Base-by-base conservation (phyloP, 2,888 invertebrate genomes). In the Orthosia incerta region DNA sequence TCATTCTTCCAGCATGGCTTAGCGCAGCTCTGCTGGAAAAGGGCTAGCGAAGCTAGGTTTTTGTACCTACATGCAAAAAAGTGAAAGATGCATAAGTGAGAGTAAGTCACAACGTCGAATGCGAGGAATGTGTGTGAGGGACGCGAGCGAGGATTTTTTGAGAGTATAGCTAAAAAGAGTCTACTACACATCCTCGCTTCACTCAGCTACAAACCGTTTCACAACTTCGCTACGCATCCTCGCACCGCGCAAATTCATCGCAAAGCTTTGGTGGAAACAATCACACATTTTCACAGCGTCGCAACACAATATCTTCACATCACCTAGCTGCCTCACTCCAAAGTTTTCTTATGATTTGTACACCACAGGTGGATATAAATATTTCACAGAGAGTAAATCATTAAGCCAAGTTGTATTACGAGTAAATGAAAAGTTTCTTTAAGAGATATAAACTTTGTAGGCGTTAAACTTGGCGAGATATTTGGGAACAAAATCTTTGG, bases 391-490 rank as follows among this genome's bases (percentile, higher is more conserved):
- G 31, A 67, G 72, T 78, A 78, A 80, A 86, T 80, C 76, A 81
- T 83, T 79, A 77, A 61, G 79, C 77, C 71, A 71, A 84, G 79
- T 81, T 74, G 78, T 83, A 88, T 85, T 81, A 82, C 65, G 72
- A 56, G 31, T 60, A 77, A 91, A 86, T 89, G 85, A 78, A 87
- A 89, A 90, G 78, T 90, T 91, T 86, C 87, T 89, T 90, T 91
- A 92, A 89, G 89, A 89, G 88, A 91, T 89, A 86, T 72, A 91
- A 93, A 92, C 88, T 92, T 90, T 71, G 84, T 76, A 83, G 80
- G 86, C 86, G 84, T 88, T 88, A 86, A 90, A 91, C 85, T 91
- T 88, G 67, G 66, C 46, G 86, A 88, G 79, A 86, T 66, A 68
- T 87, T 85, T 86, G 87, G 87, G 86, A 89, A 87, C 85, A 82